Evolutionary conservation across 2,888 invertebrate genomes (phyloP), one percentile per base, ranked within the genome.

Genomic region (Oeneis ivallda): DNA sequence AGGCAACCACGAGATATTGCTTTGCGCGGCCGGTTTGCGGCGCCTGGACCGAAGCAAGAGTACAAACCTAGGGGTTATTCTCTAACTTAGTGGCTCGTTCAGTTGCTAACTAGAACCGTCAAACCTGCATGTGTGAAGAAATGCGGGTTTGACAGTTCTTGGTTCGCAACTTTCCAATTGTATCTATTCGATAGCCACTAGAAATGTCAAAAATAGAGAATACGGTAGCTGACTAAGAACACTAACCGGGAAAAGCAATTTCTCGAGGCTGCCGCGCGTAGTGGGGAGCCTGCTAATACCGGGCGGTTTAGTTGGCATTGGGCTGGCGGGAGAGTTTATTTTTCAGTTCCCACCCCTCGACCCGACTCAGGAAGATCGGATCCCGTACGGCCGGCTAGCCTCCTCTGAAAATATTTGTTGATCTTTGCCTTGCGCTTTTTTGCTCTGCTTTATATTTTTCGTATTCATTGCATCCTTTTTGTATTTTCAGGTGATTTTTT

Each of bases 341-440:
- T 92, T 92, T 90, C 92, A 92, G 92, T 82, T 86, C 90, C 90
- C 87, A 92, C 47, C 92, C 92, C 92, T 91, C 92, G 93, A 93
- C 93, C 93, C 89, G 92, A 93, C 90, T 86, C 86, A 81, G 81
- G 87, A 86, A 86, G 86, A 86, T 82, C 86, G 85, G 84, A 79
- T 81, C 83, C 89, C 84, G 85, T 90, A 84, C 84, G 82, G 85
- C 87, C 89, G 91, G 91, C 91, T 91, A 92, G 87, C 91, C 91
- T 91, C 91, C 92, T 92, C 88, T 89, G 87, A 89, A 92, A 86
- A 84, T 92, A 87, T 90, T 89, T 89, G 82, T 87, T 77, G 78
- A 76, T 80, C 84, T 89, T 73, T 91, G 83, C 86, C 86, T 88
- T 89, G 73, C 79, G 88, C 90, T 89, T 89, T 75, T 89, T 75